Percentiles rank a stretch among this genome's conserved stretches.
These are phyloP conservation scores for Artibeus jamaicensis DNA, from an alignment of 2,797 vertebrate species.

Conservation along the genomic window DNA sequence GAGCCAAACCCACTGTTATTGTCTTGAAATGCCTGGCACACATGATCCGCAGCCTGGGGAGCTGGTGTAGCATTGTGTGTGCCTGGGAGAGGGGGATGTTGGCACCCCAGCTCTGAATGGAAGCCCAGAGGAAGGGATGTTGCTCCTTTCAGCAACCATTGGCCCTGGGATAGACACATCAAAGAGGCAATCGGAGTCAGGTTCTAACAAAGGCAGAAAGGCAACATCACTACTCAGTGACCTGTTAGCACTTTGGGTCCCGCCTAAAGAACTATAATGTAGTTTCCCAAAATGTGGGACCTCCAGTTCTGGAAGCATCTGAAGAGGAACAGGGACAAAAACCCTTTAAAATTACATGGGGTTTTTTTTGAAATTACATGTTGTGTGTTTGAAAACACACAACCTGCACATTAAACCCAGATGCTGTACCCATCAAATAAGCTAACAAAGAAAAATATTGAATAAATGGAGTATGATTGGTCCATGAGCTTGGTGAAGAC, in stretches of 20 bases:
- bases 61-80: rapidly evolving
- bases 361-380: too few relatives aligned
- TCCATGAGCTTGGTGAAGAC: background rate
- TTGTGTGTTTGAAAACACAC: background rate
- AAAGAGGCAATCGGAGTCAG: background rate
- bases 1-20: background rate
- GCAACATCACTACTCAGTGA: background rate
- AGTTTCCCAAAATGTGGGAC: background rate
- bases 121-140: background rate
- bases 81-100: background rate
- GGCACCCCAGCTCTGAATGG: background rate
- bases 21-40: background rate
- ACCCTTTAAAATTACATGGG: background rate
- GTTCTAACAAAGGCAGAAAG: background rate
- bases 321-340: background rate
- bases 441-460: background rate
- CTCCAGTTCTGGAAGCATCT: background rate
- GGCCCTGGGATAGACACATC: background rate
- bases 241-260: background rate
- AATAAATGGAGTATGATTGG: background rate
- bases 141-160: background rate
- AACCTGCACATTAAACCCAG: background rate
- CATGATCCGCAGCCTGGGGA: background rate
- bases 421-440: background rate
- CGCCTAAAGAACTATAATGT: background rate